Evolutionary conservation across 2,797 vertebrate species (phyloP).

Genomic region (Enteromius argenteus): DNA sequence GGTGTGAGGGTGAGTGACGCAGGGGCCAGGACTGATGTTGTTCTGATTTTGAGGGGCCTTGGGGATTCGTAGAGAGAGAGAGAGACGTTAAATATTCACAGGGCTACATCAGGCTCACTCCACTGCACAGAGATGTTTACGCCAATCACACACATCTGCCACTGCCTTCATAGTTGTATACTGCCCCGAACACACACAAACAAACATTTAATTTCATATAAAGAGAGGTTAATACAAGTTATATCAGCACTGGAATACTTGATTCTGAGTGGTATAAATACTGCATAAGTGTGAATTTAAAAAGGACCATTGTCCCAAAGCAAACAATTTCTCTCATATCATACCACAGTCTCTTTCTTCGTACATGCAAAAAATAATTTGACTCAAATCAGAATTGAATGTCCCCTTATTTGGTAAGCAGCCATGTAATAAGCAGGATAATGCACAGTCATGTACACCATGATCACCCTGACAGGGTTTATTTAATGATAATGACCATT

Average conservation of each 20-base stretch:
- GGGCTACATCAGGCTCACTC: constrained; percentile 71
- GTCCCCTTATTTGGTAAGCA: neutral
- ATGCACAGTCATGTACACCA: neutral
- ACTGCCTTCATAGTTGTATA: constrained; percentile 24
- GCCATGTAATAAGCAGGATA: neutral
- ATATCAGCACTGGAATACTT: constrained; percentile 15
- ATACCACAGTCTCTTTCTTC: constrained; percentile 2
- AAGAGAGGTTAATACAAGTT: constrained; percentile 24
- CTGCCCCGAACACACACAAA: constrained; percentile 24
- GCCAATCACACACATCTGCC: constrained; percentile 49
- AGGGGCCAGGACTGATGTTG: constrained; percentile 7
- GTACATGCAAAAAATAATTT: neutral
- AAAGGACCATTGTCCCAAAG: neutral
- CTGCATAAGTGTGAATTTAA: neutral
- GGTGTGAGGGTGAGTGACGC: constrained; percentile 30
- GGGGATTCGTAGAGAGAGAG: constrained; percentile 22
- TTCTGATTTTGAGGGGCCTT: constrained; percentile 30
- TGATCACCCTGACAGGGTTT: neutral
- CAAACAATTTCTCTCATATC: neutral
- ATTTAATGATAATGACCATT: neutral
- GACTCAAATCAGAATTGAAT: neutral
- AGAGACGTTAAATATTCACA: constrained; percentile 76
- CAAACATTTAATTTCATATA: constrained; percentile 49
- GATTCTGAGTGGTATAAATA: constrained; percentile 6
- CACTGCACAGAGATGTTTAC: constrained; percentile 73